Conservation (phyloP, 92 coral and sea anemone genomes). For the Umimayanthus chanpuru region DNA sequence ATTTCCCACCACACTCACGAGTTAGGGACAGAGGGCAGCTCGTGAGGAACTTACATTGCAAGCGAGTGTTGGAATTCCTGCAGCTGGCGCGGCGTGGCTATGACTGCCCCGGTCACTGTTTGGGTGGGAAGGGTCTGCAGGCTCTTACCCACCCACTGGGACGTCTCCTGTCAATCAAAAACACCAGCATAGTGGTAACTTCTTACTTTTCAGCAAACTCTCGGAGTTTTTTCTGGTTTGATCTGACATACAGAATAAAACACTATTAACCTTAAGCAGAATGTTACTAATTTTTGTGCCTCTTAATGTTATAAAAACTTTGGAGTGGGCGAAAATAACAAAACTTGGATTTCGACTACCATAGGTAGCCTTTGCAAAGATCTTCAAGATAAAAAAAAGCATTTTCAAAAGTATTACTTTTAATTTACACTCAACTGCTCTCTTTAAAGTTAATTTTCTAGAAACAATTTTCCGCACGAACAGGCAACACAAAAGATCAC, state of each 20-base stretch:
- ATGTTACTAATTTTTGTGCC: not conserved
- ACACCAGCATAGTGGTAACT: not conserved
- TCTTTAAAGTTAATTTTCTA: no score
- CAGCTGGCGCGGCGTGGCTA: constrained; percentile 90
- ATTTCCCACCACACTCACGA: not conserved
- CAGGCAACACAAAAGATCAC: no score
- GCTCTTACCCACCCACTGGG: constrained; percentile 76
- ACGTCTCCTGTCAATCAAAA: constrained; percentile 65
- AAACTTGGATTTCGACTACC: no score
- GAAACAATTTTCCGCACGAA: no score
- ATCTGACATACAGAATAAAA: not conserved
- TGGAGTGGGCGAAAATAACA: no score
- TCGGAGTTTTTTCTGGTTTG: not conserved
- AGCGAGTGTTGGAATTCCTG: constrained; percentile 86
- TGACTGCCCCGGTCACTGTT: constrained; percentile 78
- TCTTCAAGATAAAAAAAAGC: no score
- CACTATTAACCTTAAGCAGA: not conserved
- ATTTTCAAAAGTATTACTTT: no score
- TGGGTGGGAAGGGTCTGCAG: constrained; percentile 84
- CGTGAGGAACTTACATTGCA: constrained; percentile 60
- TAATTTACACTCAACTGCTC: no score
- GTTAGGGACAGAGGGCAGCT: not conserved
- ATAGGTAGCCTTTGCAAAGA: no score
- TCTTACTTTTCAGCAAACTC: not conserved
- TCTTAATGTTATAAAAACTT: no score